Percentiles rank a stretch among this genome's conserved stretches.
Evolutionary conservation across 2,113 vertebrate genomes (phyloP).

Genomic region (Pituophis catenifer): DNA sequence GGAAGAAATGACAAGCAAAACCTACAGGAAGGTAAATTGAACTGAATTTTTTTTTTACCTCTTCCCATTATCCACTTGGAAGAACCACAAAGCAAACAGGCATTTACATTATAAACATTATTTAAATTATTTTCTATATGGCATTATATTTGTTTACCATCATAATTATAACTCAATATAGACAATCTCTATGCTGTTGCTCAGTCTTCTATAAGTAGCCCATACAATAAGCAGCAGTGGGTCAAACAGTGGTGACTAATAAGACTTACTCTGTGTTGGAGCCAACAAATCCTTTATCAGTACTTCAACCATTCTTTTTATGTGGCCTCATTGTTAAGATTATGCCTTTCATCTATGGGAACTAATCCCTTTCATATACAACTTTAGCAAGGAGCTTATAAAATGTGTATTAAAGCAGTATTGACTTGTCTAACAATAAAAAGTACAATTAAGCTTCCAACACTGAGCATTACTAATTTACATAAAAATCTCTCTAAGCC

Average conservation of each 20-base stretch:
- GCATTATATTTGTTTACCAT: constrained; percentile 40
- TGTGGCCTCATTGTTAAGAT: constrained; percentile 76
- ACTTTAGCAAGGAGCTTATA: constrained; percentile 79
- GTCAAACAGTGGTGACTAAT: constrained; percentile 71
- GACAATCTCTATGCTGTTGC: constrained; percentile 28
- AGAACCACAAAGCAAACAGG: constrained; percentile 31
- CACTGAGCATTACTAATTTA: constrained; percentile 76
- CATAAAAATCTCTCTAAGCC: constrained; percentile 78
- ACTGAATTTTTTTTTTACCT: constrained; percentile 29
- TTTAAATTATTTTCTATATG: constrained; percentile 3
- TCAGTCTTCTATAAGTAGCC: constrained; percentile 27
- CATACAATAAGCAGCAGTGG: constrained; percentile 54
- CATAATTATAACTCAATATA: constrained; percentile 27
- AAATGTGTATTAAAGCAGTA: constrained; percentile 80
- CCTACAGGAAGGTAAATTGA: background rate
- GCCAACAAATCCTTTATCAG: constrained; percentile 76
- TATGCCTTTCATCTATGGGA: constrained; percentile 78
- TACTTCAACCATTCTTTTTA: constrained; percentile 74
- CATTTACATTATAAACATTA: constrained; percentile 33
- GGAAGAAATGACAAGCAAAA: constrained; percentile 8
- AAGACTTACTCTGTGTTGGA: constrained; percentile 71
- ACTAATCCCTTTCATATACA: constrained; percentile 78
- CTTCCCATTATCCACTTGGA: constrained; percentile 5
- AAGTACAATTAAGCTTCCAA: constrained; percentile 82
- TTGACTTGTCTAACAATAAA: constrained; percentile 83